These are phyloP conservation scores for Aphrophora alni DNA, from an alignment of 2,888 invertebrate genomes.

Conservation along the genomic window DNA sequence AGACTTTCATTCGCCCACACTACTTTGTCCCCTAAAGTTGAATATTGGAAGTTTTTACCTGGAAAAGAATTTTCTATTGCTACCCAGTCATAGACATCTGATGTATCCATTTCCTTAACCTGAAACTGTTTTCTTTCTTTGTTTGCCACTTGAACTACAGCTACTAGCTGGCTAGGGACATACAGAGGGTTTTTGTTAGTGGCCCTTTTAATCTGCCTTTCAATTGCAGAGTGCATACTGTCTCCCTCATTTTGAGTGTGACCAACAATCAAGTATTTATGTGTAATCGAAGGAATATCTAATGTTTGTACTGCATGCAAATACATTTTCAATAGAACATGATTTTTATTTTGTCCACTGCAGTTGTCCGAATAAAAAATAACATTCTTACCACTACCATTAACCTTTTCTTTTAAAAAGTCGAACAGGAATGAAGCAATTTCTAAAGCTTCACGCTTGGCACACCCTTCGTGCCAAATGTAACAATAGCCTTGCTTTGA, in stretches of 20 bases:
- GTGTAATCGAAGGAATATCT: conserved; percentile 21
- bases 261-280: conserved; percentile 21
- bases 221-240: conserved; percentile 14
- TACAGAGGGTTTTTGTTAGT: conserved; percentile 14
- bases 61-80: neutral
- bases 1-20: conserved; percentile 9
- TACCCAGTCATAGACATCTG: neutral
- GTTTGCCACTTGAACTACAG: conserved; percentile 24
- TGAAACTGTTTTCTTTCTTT: neutral
- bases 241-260: conserved; percentile 31
- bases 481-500: conserved; percentile 7
- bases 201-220: conserved; percentile 11
- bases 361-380: conserved; percentile 23
- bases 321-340: neutral
- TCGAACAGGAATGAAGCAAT: conserved; percentile 21
- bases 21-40: neutral
- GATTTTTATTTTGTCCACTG: conserved; percentile 30
- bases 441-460: conserved; percentile 18
- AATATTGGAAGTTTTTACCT: conserved; percentile 7
- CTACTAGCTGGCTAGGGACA: conserved; percentile 26
- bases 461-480: conserved; percentile 30
- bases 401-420: conserved; percentile 14
- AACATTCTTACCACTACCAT: conserved; percentile 16
- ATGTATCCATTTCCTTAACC: conserved; percentile 24
- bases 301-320: conserved; percentile 14